These are phyloP conservation scores for Anolis carolinensis DNA, from an alignment of 2,113 vertebrate species.

Conservation along the genomic window DNA sequence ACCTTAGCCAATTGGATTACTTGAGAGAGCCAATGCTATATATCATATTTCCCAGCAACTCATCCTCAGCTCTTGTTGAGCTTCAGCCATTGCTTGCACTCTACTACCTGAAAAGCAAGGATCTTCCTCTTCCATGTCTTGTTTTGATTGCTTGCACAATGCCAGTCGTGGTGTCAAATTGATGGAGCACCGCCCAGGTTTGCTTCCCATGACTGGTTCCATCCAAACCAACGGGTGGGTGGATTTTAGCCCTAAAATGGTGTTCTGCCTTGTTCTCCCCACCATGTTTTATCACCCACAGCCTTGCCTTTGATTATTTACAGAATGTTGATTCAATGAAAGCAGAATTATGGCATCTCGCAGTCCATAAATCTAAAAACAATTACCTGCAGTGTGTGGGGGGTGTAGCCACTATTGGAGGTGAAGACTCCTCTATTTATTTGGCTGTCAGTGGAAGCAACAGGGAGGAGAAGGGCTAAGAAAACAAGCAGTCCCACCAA, in stretches of 20 bases:
- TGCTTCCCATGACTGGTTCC: not conserved
- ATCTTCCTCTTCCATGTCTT: not conserved
- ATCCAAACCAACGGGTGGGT: slow-evolving; percentile 13
- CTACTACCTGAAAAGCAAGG: not conserved
- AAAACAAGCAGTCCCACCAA: slow-evolving; percentile 16
- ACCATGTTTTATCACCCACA: not conserved
- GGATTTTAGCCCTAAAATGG: not conserved
- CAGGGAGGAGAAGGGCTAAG: slow-evolving; percentile 5
- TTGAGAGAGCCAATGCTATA: no score
- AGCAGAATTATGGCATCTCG: slow-evolving; percentile 19
- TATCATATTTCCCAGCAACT: no score
- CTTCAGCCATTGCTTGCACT: not conserved
- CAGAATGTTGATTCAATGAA: slow-evolving; percentile 37
- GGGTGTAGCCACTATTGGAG: slow-evolving; percentile 13
- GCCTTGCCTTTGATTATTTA: slow-evolving; percentile 25
- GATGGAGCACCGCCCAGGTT: not conserved
- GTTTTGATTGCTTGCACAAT: not conserved
- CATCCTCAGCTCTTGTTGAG: no score
- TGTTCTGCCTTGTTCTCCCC: not conserved
- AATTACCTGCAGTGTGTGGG: slow-evolving; percentile 31
- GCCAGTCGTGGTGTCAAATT: not conserved
- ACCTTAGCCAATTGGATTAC: no score
- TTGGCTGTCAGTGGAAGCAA: slow-evolving; percentile 27
- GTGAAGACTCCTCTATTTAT: slow-evolving; percentile 27
- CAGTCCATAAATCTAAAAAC: slow-evolving; percentile 36